Evolutionary conservation across 37 sponge, comb jelly and placozoan genomes (phyloP).

Genomic region (Halisarca cf. caerulea): DNA sequence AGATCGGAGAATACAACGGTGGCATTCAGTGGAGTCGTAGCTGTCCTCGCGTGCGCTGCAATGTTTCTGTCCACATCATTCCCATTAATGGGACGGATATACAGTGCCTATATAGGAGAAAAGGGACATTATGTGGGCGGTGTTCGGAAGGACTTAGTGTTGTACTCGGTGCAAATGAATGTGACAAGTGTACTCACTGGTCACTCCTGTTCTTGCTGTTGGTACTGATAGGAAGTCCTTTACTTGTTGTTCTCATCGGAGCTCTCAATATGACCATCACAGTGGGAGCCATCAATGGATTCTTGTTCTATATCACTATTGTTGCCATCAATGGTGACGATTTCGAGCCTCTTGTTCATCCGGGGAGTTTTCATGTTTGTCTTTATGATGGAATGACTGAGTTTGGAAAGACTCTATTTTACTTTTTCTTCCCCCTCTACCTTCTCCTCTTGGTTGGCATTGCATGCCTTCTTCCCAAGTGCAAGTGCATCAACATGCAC

Average conservation of each 20-base stretch:
- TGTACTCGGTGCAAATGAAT: slow-evolving; percentile 15
- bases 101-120: slow-evolving; percentile 17
- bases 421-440: slow-evolving; percentile 52
- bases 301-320: slow-evolving; percentile 47
- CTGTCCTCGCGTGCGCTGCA: no score
- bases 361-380: background rate
- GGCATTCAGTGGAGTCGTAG: no score
- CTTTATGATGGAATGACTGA: slow-evolving; percentile 38
- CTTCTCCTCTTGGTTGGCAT: slow-evolving; percentile 21
- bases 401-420: slow-evolving; percentile 33
- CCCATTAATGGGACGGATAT: background rate
- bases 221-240: slow-evolving; percentile 27
- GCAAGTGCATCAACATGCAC: slow-evolving; percentile 16
- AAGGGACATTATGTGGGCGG: slow-evolving; percentile 46
- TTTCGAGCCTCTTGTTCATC: background rate
- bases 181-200: slow-evolving; percentile 16
- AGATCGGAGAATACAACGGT: no score
- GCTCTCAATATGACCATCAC: slow-evolving; percentile 40
- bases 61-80: no score
- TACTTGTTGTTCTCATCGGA: slow-evolving; percentile 20
- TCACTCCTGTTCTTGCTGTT: slow-evolving; percentile 11
- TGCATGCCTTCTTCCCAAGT: slow-evolving; percentile 2
- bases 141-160: slow-evolving; percentile 29
- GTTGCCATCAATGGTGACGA: background rate
- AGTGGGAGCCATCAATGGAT: slow-evolving; percentile 36